Percentiles rank a stretch among this genome's conserved stretches.
phyloP scores from a whole-genome alignment of 2,797 vertebrate genomes.

The Bryconaethiops microstoma region DNA sequence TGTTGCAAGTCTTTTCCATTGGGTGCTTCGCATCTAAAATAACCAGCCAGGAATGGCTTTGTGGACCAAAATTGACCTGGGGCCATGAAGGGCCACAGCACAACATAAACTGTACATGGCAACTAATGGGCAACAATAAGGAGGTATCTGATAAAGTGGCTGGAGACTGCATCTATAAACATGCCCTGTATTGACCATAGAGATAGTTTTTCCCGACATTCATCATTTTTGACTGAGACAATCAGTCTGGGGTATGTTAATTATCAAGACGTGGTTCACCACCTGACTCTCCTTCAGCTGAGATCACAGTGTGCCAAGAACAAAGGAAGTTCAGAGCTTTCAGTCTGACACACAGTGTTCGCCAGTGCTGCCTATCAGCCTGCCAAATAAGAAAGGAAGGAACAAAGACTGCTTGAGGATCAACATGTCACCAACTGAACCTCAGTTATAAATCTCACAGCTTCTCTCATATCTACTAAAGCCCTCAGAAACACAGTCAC shows the following conservation, averaged over 20 bases:
- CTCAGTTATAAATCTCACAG: slow-evolving; percentile 52
- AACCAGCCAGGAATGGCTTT: neutral
- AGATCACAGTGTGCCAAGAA: slow-evolving; percentile 20
- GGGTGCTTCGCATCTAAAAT: neutral
- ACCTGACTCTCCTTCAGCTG: slow-evolving; percentile 29
- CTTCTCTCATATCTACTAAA: slow-evolving; percentile 46
- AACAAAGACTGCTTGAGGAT: slow-evolving; percentile 50
- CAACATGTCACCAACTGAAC: slow-evolving; percentile 52
- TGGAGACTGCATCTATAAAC: too few species aligned
- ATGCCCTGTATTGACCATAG: slow-evolving; percentile 4
- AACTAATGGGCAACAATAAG: neutral
- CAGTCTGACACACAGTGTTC: slow-evolving; percentile 24
- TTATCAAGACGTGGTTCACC: slow-evolving; percentile 42
- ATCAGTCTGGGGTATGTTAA: slow-evolving; percentile 36
- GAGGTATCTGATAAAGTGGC: too few species aligned
- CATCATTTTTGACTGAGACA: slow-evolving; percentile 23
- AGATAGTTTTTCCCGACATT: neutral
- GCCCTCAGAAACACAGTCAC: slow-evolving; percentile 23
- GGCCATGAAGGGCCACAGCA: neutral
- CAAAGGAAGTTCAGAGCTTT: slow-evolving; percentile 34
- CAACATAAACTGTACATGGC: neutral
- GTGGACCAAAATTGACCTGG: neutral
- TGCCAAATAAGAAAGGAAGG: slow-evolving; percentile 45
- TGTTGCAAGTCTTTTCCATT: too few species aligned
- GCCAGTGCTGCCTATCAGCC: slow-evolving; percentile 38